Base-by-base conservation (phyloP, 2,113 vertebrate species). In the Oenanthe melanoleuca region DNA sequence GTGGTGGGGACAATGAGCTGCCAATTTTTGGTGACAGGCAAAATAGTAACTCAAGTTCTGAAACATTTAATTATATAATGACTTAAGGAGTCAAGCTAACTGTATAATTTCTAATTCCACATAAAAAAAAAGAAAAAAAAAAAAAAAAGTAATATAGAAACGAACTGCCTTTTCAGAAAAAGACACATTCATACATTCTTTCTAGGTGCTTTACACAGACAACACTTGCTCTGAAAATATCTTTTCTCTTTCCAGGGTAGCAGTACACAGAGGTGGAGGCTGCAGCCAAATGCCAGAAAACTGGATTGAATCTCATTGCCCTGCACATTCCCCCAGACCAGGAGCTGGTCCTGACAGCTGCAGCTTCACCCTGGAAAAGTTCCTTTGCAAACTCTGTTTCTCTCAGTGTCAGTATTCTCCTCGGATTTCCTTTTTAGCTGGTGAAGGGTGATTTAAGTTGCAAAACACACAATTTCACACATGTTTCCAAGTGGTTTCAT, bases 21-120 rank as follows among this genome's bases (percentile, higher is more conserved):
- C 64, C 45, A 64, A 22, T 49, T 81, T 87, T 55, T 52, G 17
- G 34, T 59, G 67, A 45, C 29, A 50, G 40, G 38, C 47, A 86
- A 71, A 80, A 56, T 4, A 44, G 14, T 0, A 0, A 26, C 37
- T 73, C n/a, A 8, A 40, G 28, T 75, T 88, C 47, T 77, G 38
- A 95, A 94, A 77, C 47, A 84, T 88, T 96, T 83, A 90, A 72
- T 61, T 77, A 91, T 65, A 74, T 67, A 79, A 93, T 78, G 47
- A 84, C 12, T 89, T 80, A 66, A 63, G 34, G 38, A 86, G 61
- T 84, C 50, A 91, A 86, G 91, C 64, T 16, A 92, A 93, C 69
- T 55, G 44, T 34, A 61, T 80, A 24, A 84, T 80, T 96, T 95
- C 64, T 37, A 65, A 64, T 92, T 73, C 31, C 24, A 26, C 18